Evolutionary conservation across 2,888 invertebrate genomes (phyloP).

Genomic region (Aleiodes alternator): DNA sequence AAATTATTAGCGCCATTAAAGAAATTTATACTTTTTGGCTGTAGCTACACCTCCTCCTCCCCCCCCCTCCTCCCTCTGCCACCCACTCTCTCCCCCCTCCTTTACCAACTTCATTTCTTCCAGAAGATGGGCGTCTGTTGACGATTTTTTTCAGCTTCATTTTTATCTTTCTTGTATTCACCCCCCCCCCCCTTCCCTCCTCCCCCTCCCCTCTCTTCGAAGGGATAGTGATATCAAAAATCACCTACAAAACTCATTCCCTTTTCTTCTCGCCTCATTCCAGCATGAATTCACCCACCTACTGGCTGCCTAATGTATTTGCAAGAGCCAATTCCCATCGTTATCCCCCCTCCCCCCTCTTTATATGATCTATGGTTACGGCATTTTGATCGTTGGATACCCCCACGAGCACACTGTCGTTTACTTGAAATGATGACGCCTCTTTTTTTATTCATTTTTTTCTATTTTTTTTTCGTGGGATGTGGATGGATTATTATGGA

Average conservation of each 20-base stretch:
- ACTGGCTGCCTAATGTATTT: slow-evolving; percentile 71
- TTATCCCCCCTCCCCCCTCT: slow-evolving; percentile 63
- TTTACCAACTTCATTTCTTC: slow-evolving; percentile 42
- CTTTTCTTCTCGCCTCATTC: slow-evolving; percentile 51
- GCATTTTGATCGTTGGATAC: slow-evolving; percentile 72
- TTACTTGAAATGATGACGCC: slow-evolving; percentile 51
- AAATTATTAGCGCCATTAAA: slow-evolving; percentile 76
- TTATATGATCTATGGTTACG: slow-evolving; percentile 72
- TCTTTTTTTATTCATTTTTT: neutral
- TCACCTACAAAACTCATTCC: slow-evolving; percentile 49
- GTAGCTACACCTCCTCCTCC: slow-evolving; percentile 52
- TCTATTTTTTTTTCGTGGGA: neutral
- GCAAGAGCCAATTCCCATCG: slow-evolving; percentile 73
- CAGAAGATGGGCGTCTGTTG: slow-evolving; percentile 56
- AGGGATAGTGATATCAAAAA: slow-evolving; percentile 52
- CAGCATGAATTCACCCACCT: slow-evolving; percentile 51
- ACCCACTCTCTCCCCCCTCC: no score
- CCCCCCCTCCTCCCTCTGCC: no score
- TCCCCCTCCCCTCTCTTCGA: slow-evolving; percentile 37
- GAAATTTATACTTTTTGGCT: slow-evolving; percentile 74
- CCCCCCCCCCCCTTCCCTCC: slow-evolving; percentile 40
- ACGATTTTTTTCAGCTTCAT: slow-evolving; percentile 56
- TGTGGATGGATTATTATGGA: neutral
- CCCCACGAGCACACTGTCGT: slow-evolving; percentile 59
- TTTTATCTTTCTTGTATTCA: slow-evolving; percentile 42